phyloP scores from a whole-genome alignment of 2,888 invertebrate species.

The Clanis bilineata region DNA sequence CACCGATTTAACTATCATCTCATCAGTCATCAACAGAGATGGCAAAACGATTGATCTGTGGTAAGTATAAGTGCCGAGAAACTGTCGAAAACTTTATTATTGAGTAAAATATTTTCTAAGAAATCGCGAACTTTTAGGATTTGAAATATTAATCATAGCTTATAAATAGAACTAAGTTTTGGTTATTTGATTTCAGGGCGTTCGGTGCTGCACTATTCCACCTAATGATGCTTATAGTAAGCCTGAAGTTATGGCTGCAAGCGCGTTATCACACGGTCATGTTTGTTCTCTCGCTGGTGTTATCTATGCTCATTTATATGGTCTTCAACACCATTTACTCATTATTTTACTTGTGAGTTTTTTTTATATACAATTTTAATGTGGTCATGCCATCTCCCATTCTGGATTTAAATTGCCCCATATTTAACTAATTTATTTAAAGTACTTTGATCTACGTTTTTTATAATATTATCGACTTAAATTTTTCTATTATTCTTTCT shows the following conservation, averaged over 20 bases:
- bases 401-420: neutral
- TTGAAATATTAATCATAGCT: too few relatives aligned
- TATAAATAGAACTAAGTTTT: too few relatives aligned
- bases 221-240: conserved; percentile 80
- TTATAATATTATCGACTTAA: too few relatives aligned
- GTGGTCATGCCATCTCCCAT: neutral
- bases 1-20: conserved; percentile 63
- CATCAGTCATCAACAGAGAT: conserved; percentile 74
- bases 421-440: too few relatives aligned
- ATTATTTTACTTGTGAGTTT: conserved; percentile 82
- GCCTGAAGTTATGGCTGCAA: conserved; percentile 84
- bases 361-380: neutral
- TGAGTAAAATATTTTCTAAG: too few relatives aligned
- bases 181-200: conserved; percentile 51
- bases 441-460: too few relatives aligned
- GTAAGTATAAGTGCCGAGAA: conserved; percentile 50
- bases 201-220: conserved; percentile 84
- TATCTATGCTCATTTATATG: conserved; percentile 78
- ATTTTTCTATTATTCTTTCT: too few relatives aligned
- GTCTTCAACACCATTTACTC: conserved; percentile 81
- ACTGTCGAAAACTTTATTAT: too few relatives aligned
- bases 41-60: conserved; percentile 80
- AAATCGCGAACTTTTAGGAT: too few relatives aligned
- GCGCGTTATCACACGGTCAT: conserved; percentile 82
- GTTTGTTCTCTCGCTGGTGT: conserved; percentile 73